Base-by-base conservation (phyloP, 2,113 vertebrate species). In the Perca flavescens region DNA sequence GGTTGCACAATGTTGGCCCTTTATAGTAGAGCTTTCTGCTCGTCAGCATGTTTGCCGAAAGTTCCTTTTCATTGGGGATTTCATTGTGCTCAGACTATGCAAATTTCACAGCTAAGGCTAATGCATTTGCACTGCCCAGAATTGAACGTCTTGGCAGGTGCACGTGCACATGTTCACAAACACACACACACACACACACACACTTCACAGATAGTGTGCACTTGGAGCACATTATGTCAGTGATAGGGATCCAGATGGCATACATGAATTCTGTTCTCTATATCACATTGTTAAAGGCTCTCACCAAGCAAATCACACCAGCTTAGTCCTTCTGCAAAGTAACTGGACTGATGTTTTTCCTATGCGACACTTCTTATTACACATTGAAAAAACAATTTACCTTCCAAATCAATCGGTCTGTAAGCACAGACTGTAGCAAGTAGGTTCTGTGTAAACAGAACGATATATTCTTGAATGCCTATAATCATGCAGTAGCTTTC, bases 1-100 rank as follows among this genome's bases (percentile, higher is more conserved):
- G 88, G 89, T 90, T 92, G 83, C 85, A 92, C 85, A 85, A 68
- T 87, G 82, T 77, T 67, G 83, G 90, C 82, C 80, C 89, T 91
- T 89, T 90, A 89, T 88, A 91, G 86, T 80, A 57, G 74, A 89
- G 85, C 72, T 91, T 91, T 83, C 76, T 84, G 88, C 92, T 83
- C 74, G 91, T 94, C 94, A 95, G 93, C 94, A 91, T 93, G 90
- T 94, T 94, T 92, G 85, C 77, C 60, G 78, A 93, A 43, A 91
- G 82, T 94, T 94, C 63, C 66, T 87, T 87, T 88, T 92, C 91
- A 92, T 91, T 91, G 86, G 92, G 91, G 92, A 92, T 92, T 93
- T 92, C 80, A 92, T 89, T 93, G 88, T 93, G 84, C 89, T 88
- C 90, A 89, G 85, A 90, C 86, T 90, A 88, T 93, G 86, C 87